Conservation (phyloP, 2,113 vertebrate species). For the Heliornis fulica region DNA sequence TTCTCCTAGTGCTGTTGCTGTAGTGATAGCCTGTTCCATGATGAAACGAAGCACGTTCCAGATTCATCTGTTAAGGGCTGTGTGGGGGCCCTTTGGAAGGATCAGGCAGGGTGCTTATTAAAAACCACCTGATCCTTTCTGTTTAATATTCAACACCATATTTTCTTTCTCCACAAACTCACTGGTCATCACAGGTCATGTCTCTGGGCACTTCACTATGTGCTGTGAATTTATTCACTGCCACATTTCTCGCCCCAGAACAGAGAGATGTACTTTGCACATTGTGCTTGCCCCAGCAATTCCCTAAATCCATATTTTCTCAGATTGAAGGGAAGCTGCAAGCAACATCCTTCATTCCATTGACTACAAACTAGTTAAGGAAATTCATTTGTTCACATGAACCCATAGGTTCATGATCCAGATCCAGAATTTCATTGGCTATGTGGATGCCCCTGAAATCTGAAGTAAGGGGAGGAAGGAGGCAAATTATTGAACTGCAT, state of each 20-base stretch:
- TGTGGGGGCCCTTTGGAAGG: not conserved
- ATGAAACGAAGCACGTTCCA: not conserved
- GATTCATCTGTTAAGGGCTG: not conserved
- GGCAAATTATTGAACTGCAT: not conserved
- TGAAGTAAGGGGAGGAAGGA: not conserved
- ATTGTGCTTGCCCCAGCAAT: not conserved
- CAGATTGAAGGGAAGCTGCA: not conserved
- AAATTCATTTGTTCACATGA: not conserved
- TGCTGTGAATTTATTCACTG: conserved; percentile 19
- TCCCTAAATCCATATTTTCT: not conserved
- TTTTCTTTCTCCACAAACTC: conserved; percentile 6
- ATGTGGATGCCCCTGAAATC: not conserved
- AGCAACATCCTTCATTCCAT: not conserved
- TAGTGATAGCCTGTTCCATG: not conserved
- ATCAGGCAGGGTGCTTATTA: not conserved
- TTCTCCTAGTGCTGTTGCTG: not conserved
- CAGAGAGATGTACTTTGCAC: not conserved
- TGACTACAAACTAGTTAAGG: not conserved
- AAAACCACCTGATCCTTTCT: conserved; percentile 6
- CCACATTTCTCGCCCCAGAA: not conserved
- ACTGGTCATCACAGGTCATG: not conserved
- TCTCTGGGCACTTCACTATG: not conserved
- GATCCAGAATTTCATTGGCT: not conserved
- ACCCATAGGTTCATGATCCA: not conserved
- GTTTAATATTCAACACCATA: conserved; percentile 23